Base-by-base conservation (phyloP, 2,113 vertebrate species). In the Cyanoramphus novaezelandiae region DNA sequence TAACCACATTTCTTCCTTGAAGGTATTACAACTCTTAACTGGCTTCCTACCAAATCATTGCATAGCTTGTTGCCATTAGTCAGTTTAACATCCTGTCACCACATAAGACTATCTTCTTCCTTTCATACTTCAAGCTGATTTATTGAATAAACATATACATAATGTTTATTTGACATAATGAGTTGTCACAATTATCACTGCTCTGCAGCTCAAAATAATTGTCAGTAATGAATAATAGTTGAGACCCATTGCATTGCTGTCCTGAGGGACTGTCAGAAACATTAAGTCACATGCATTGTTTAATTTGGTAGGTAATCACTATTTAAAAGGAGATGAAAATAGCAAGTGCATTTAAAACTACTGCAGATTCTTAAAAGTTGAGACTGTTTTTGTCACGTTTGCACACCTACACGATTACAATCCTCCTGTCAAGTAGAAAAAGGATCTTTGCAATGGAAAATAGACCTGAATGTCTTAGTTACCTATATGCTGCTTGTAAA, bases 191-290 rank as follows among this genome's bases (percentile, higher is more conserved):
- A 71, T 95, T 88, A 81, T 79, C 80, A 76, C 18, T 68, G n/a
- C 39, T 90, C 69, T 78, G 39, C 39, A 95, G 46, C 68, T 96
- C 76, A 93, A 67, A 81, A n/a, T 55, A 81, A 76, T 44, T 68
- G 43, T 64, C 72, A 94, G 53, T 52, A 64, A 57, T 74, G 39
- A 92, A 47, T 71, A 93, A 62, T 6, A 86, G 53, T 47, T 3
- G 2, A 88, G 55, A 81, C 53, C n/a, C 70, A 31, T 29, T 84
- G 33, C 72, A 49, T 44, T 78, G 39, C 43, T 82, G 27, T 69
- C 86, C 76, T 17, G 7, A 78, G 27, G 35, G 33, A 64, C 69
- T 62, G 31, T 41, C 55, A 92, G 64, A 67, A 68, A 44, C 1
- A 1, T 9, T 60, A 29, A 78, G 50, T 55, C 44, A 59, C 24